Percentiles rank a stretch among this genome's conserved stretches.
phyloP scores from a whole-genome alignment of 2,113 vertebrate species.

The Cryptotis parvus region DNA sequence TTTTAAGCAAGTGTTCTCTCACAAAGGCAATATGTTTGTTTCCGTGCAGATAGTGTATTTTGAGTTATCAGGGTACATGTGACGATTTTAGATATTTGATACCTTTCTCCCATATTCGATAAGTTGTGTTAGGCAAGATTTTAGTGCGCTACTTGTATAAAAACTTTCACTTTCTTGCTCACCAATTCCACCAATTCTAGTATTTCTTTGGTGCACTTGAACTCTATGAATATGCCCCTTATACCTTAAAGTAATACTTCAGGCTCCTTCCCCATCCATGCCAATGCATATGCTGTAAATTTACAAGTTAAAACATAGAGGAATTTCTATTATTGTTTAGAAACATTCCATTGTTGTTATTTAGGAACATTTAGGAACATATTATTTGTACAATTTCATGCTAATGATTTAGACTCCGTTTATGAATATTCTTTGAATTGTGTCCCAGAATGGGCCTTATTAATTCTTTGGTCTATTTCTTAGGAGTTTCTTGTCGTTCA shows the following conservation, averaged over 20 bases:
- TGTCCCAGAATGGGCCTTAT: neutral
- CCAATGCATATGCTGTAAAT: neutral
- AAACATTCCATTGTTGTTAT: slow-evolving; percentile 9
- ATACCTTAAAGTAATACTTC: neutral
- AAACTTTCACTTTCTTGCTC: neutral
- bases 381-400: neutral
- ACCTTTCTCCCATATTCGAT: neutral
- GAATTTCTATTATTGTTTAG: neutral
- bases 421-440: slow-evolving; percentile 50
- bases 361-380: neutral
- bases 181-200: neutral
- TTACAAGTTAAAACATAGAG: slow-evolving; percentile 35
- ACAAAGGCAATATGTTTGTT: neutral
- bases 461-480: too few relatives aligned
- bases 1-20: slow-evolving; percentile 12
- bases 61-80: neutral
- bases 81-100: neutral
- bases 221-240: neutral
- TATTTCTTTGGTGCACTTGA: neutral
- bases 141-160: neutral
- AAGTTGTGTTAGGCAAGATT: neutral
- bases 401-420: slow-evolving; percentile 29
- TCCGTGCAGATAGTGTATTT: neutral
- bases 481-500: too few relatives aligned
- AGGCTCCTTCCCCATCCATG: neutral